A percentile compares a stretch with the other conserved stretches of the same genome.
Evolutionary conservation across 2,113 vertebrate genomes (phyloP).

Genomic region (Nesospiza acunhae): DNA sequence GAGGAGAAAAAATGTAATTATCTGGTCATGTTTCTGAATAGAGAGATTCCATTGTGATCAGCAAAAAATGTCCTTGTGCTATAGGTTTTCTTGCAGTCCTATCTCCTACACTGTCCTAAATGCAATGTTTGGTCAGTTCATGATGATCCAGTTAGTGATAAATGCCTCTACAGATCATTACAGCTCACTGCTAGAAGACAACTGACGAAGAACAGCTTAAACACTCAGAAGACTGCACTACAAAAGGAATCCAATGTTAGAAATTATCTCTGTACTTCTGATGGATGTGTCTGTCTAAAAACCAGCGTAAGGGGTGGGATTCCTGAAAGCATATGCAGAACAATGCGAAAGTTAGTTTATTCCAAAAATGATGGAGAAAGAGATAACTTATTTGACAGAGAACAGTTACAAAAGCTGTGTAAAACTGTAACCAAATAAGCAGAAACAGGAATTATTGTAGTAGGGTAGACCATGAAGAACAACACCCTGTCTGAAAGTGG

Average conservation of each 20-base stretch:
- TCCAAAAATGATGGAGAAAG: neutral
- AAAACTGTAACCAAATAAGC: neutral
- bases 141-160: neutral
- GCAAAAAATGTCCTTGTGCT: neutral
- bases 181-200: neutral
- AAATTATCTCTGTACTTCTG: neutral
- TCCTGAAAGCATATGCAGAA: neutral
- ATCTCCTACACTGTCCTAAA: neutral
- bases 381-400: neutral
- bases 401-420: neutral
- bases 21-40: slow-evolving; percentile 11
- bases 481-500: neutral
- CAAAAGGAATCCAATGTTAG: neutral
- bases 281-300: neutral
- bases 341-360: neutral
- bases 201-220: slow-evolving; percentile 22
- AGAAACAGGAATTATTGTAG: neutral
- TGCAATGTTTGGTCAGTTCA: neutral
- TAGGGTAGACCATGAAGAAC: neutral
- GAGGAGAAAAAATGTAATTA: neutral
- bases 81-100: neutral
- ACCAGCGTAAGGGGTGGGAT: neutral
- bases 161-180: neutral
- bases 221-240: slow-evolving; percentile 11
- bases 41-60: neutral